Conservation (phyloP, 2,797 vertebrate genomes). For the Gouania willdenowi region DNA sequence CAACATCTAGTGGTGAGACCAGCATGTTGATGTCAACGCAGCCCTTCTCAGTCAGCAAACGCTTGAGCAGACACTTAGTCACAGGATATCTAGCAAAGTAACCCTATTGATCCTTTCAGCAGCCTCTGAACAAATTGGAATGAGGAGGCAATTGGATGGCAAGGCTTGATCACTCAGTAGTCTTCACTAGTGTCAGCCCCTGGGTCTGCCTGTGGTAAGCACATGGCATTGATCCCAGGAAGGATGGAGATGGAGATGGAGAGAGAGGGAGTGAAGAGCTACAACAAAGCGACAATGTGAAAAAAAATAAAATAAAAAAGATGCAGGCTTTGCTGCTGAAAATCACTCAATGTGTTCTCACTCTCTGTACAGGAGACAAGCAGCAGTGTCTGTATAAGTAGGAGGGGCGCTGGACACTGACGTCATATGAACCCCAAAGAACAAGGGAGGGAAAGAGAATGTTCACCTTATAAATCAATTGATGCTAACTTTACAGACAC, state of each 20-base stretch:
- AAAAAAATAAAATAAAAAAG: slow-evolving; percentile 22
- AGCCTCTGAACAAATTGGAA: slow-evolving; percentile 32
- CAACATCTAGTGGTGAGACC: slow-evolving; percentile 67
- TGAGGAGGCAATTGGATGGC: slow-evolving; percentile 46
- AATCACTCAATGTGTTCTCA: slow-evolving; percentile 30
- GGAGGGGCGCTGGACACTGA: slow-evolving; percentile 10
- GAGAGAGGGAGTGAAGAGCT: slow-evolving; percentile 11
- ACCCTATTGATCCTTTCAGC: slow-evolving; percentile 32
- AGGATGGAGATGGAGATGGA: slow-evolving; percentile 28
- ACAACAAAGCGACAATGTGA: slow-evolving; percentile 50
- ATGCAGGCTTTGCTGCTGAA: slow-evolving; percentile 48
- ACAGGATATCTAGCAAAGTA: slow-evolving; percentile 22
- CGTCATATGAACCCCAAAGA: slow-evolving; percentile 24
- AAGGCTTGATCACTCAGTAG: slow-evolving; percentile 37
- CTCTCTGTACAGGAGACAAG: slow-evolving; percentile 19
- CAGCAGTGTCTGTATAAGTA: slow-evolving; percentile 15
- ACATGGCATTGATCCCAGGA: slow-evolving; percentile 38
- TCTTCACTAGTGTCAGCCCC: slow-evolving; percentile 20
- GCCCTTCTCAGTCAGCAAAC: too few relatives aligned
- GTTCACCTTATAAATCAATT: too few relatives aligned
- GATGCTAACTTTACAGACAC: slow-evolving; percentile 4
- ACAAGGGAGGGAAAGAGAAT: background rate
- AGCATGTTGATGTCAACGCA: background rate
- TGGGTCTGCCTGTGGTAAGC: slow-evolving; percentile 25
- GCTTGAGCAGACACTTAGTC: too few relatives aligned